These are phyloP conservation scores for Papilio elwesi DNA, from an alignment of 2,888 invertebrate species.

Conservation along the genomic window DNA sequence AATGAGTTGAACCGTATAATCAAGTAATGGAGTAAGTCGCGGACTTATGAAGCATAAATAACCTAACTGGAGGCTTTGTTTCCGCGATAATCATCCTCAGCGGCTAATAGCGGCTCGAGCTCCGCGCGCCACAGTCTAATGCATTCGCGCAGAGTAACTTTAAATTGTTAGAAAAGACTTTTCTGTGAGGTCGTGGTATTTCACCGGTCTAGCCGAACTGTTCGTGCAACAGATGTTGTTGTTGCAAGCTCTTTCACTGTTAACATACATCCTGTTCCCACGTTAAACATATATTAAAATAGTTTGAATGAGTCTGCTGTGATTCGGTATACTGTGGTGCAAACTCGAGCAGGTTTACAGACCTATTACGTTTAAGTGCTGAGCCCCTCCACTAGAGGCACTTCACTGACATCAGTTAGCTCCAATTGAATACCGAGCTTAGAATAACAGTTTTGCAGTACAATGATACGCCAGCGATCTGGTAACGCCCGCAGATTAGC, in stretches of 20 bases:
- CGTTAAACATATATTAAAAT: neutral
- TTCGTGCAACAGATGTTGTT: too few species aligned
- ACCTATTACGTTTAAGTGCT: conserved; percentile 22
- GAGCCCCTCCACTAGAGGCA: neutral
- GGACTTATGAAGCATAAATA: conserved; percentile 24
- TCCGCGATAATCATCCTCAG: conserved; percentile 9
- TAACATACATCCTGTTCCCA: too few species aligned
- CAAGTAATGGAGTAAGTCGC: conserved; percentile 11
- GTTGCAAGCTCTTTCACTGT: too few species aligned
- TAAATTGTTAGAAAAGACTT: too few species aligned
- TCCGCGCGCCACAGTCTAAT: conserved; percentile 20
- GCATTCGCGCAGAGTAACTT: neutral
- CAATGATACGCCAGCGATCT: neutral
- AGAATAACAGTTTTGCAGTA: conserved; percentile 24
- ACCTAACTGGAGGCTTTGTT: conserved; percentile 11
- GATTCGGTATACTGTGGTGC: conserved; percentile 14
- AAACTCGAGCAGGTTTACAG: conserved; percentile 18
- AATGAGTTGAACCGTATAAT: neutral
- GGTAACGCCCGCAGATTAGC: neutral
- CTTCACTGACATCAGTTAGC: conserved; percentile 21
- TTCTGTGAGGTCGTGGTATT: too few species aligned
- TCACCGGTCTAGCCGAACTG: too few species aligned
- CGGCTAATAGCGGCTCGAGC: neutral
- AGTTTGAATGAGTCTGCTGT: neutral
- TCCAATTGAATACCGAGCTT: conserved; percentile 28